phyloP scores from a whole-genome alignment of 2,888 invertebrate genomes.

The Thymelicus sylvestris region DNA sequence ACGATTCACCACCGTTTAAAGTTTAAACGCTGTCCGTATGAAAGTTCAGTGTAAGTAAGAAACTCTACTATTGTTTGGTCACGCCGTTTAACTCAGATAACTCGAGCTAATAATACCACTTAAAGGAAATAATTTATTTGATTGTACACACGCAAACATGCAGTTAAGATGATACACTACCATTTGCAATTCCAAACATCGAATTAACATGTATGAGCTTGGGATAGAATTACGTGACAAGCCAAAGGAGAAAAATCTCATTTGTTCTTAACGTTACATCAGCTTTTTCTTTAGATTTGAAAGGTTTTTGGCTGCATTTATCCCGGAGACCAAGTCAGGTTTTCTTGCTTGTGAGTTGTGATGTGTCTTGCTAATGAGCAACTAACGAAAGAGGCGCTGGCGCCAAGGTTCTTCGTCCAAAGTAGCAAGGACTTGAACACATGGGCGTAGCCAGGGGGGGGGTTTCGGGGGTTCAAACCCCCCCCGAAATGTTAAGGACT shows the following conservation, averaged over 20 bases:
- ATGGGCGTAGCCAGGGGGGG: no score
- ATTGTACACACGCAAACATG: conserved; percentile 44
- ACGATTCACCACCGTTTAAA: conserved; percentile 26
- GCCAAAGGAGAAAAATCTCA: conserved; percentile 17
- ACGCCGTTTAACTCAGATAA: conserved; percentile 41
- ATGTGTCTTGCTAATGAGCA: no score
- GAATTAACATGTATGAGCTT: conserved; percentile 32
- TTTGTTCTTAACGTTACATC: conserved; percentile 4
- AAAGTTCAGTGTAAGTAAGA: conserved; percentile 45
- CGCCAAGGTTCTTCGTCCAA: no score
- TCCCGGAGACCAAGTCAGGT: no score
- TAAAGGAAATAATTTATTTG: conserved; percentile 44
- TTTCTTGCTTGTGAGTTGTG: no score
- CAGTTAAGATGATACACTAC: conserved; percentile 31
- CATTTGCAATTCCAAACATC: conserved; percentile 31
- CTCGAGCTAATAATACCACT: conserved; percentile 40
- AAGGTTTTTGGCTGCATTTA: no score
- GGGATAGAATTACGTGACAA: conserved; percentile 23
- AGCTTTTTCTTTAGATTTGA: neutral
- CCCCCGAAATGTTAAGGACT: no score
- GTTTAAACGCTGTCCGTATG: conserved; percentile 34
- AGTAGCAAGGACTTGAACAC: no score
- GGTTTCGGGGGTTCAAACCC: no score
- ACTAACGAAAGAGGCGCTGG: no score
- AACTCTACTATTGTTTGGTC: conserved; percentile 42